These are phyloP conservation scores for Hybos culiciformis DNA, from an alignment of 2,888 invertebrate genomes.

Conservation along the genomic window DNA sequence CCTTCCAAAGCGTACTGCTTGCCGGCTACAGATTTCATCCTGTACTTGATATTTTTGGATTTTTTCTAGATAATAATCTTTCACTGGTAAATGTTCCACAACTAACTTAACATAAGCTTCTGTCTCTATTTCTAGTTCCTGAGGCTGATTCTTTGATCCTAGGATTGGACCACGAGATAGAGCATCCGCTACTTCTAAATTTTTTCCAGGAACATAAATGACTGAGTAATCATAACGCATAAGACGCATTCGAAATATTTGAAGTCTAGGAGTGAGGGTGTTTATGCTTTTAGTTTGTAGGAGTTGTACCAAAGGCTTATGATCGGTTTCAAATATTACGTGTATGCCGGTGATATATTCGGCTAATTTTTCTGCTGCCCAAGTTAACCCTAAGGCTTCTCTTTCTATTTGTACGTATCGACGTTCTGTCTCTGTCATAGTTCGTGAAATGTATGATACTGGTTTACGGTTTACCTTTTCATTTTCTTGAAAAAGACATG, in stretches of 20 bases:
- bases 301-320: slow-evolving; percentile 7
- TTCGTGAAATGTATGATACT: background rate
- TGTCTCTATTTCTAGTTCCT: too few relatives aligned
- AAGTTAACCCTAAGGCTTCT: slow-evolving; percentile 5
- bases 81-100: slow-evolving; percentile 1
- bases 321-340: slow-evolving; percentile 7
- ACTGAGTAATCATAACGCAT: background rate
- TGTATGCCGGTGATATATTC: slow-evolving; percentile 7
- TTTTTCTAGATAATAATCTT: slow-evolving; percentile 7
- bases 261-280: slow-evolving; percentile 4
- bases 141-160: too few relatives aligned
- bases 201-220: too few relatives aligned
- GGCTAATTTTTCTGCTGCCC: slow-evolving; percentile 8
- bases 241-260: slow-evolving; percentile 8
- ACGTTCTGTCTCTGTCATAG: slow-evolving; percentile 9
- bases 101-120: too few relatives aligned
- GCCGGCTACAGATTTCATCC: too few relatives aligned
- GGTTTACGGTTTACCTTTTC: too few relatives aligned
- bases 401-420: slow-evolving; percentile 8
- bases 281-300: slow-evolving; percentile 6
- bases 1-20: slow-evolving; percentile 4
- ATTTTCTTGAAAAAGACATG: too few relatives aligned
- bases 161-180: too few relatives aligned
- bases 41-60: background rate
- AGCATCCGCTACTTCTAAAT: too few relatives aligned